Base-by-base conservation (phyloP, 1,140 invertebrate species). In the Rhyacophila brunnea region DNA sequence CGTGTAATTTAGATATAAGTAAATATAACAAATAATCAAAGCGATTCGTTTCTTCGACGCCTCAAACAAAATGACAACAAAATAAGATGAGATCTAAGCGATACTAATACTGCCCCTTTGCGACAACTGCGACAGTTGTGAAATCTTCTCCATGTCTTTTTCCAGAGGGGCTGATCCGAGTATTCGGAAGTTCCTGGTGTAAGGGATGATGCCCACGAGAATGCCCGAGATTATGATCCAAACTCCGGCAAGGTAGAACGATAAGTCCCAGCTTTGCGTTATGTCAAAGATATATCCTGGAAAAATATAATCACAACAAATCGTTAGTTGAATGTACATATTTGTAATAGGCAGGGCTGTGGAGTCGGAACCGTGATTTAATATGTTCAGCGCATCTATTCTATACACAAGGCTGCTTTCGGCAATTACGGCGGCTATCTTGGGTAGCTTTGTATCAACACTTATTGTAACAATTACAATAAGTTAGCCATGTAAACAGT, bases 181-280 rank as follows among this genome's bases (percentile, higher is more conserved):
- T 4, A 88, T 84, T 35, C 81, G 80, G 58, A 82, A 80, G 68
- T 87, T 87, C 66, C 80, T 85, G 0, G 85, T 86, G 60, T 78
- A 83, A 0, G 86, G 84, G 65, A 88, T 83, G 3, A 87, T 70
- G 0, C 81, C 84, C 15, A 93, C 81, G 15, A 93, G 79, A 0
- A 89, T 43, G 7, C 91, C 92, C 42, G 90, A 87, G 1, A 93
- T 64, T 13, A 90, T 78, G 7, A 92, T 87, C 80, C 87, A 89
- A 11, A 86, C 71, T 6, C 89, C 90, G 44, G 88, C 87, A 63
- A 88, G 78, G 64, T 86, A 85, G 71, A 92, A 93, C 0, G 89
- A 85, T 23, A 84, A 74, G 47, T 90, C 83, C 83, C 90, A 93
- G 11, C 74, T 78, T 1, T 80, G 73, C 1, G 89, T 90, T 2